Percentiles rank a stretch among this genome's conserved stretches.
These are phyloP conservation scores for Manis crassicaudata DNA, from an alignment of 2,797 vertebrate species.

Conservation along the genomic window DNA sequence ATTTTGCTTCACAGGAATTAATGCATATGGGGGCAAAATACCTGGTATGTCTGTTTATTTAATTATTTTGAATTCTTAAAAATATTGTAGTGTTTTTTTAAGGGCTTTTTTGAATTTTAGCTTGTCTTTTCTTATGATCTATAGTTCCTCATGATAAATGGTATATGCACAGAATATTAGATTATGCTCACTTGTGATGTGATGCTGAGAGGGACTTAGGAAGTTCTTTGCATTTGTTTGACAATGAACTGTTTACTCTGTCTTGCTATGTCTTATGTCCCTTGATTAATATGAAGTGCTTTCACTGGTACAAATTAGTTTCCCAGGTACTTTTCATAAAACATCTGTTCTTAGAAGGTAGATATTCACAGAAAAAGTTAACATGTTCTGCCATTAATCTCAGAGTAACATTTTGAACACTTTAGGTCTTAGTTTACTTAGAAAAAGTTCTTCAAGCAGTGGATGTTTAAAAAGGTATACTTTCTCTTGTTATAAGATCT, in stretches of 20 bases:
- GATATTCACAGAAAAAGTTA: background rate
- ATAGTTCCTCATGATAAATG: background rate
- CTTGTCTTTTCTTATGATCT: background rate
- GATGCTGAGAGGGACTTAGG: background rate
- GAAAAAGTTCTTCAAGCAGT: background rate
- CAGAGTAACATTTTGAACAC: background rate
- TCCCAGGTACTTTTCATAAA: background rate
- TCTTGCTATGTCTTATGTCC: background rate
- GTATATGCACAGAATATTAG: background rate
- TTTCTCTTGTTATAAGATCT: background rate
- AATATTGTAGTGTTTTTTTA: background rate
- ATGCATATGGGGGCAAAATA: background rate
- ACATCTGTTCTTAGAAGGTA: background rate
- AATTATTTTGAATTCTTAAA: conserved; percentile 21
- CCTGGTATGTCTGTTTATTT: background rate
- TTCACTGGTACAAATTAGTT: background rate
- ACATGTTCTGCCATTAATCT: background rate
- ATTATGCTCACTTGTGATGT: background rate
- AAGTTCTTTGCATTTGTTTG: background rate
- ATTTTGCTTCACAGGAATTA: background rate
- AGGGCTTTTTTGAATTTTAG: background rate
- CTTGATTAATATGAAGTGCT: background rate
- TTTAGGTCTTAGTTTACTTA: background rate
- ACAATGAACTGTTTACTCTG: background rate
- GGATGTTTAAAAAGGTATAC: background rate